Evolutionary conservation across 35 echinoderm and acorn worm genomes (phyloP).

Genomic region (Lytechinus variegatus): DNA sequence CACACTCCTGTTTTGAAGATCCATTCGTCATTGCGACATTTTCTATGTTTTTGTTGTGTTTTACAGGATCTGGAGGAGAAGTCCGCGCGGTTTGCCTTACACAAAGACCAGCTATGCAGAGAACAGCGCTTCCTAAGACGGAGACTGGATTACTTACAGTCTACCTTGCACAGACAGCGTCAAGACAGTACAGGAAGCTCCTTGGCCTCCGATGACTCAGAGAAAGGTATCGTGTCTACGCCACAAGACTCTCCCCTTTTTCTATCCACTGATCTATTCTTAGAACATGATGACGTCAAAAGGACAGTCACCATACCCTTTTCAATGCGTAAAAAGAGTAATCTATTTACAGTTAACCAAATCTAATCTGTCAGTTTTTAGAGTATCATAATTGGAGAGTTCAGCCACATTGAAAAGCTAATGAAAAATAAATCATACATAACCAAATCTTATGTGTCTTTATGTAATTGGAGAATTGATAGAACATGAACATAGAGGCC

Average conservation of each 20-base stretch:
- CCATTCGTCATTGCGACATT: too few species aligned
- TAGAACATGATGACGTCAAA: background rate
- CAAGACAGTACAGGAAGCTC: slow-evolving; percentile 97
- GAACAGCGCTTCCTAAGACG: slow-evolving; percentile 88
- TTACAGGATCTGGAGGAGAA: slow-evolving; percentile 83
- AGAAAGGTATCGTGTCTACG: slow-evolving; percentile 81
- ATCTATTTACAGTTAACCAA: too few species aligned
- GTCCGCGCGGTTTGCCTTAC: slow-evolving; percentile 57
- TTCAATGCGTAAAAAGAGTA: too few species aligned
- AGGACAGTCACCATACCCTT: background rate
- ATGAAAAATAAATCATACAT: too few species aligned
- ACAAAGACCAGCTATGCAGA: slow-evolving; percentile 86
- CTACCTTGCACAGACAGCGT: slow-evolving; percentile 53
- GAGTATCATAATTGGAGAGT: too few species aligned
- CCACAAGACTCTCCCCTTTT: background rate
- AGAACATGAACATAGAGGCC: too few species aligned
- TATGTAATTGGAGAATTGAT: too few species aligned
- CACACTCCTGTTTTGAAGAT: too few species aligned
- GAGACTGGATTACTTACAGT: slow-evolving; percentile 80
- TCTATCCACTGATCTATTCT: background rate
- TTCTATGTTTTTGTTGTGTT: slow-evolving; percentile 6
- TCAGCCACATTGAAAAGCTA: too few species aligned
- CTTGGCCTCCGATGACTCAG: slow-evolving; percentile 90
- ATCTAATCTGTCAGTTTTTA: too few species aligned
- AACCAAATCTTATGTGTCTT: too few species aligned